phyloP scores from a whole-genome alignment of 2,797 vertebrate species.

The Peromyscus aztecus region DNA sequence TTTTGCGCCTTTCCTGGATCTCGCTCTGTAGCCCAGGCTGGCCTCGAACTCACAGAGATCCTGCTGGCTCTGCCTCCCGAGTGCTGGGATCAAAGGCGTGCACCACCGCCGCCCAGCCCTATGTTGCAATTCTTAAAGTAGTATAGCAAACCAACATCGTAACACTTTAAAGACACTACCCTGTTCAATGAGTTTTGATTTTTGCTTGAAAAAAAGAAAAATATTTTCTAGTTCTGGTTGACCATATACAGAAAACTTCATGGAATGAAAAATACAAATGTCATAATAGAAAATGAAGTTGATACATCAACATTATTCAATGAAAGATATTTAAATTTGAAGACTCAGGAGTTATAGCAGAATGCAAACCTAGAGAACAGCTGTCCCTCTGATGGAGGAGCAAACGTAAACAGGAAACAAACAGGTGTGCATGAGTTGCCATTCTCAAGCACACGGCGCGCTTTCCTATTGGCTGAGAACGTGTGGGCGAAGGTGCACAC shows the following conservation, averaged over 20 bases:
- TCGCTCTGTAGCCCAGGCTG: neutral
- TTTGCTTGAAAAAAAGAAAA: constrained; percentile 25
- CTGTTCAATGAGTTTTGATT: constrained; percentile 8
- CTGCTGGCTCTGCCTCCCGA: neutral
- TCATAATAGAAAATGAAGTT: constrained; percentile 42
- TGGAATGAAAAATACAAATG: constrained; percentile 21
- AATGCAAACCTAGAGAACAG: constrained; percentile 24
- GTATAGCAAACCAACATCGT: neutral
- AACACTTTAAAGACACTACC: constrained; percentile 16
- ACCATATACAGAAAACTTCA: constrained; percentile 47
- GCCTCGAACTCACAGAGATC: neutral
- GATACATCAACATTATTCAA: constrained; percentile 14
- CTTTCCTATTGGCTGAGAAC: neutral
- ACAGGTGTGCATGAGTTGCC: neutral
- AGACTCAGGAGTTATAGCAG: constrained; percentile 36
- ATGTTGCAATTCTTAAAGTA: neutral
- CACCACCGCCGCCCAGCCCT: rapidly evolving
- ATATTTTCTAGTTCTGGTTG: constrained; percentile 38
- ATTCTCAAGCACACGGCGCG: neutral
- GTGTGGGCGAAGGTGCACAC: neutral
- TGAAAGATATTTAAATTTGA: constrained; percentile 31
- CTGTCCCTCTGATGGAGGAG: neutral
- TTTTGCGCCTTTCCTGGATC: neutral
- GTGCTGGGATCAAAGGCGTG: neutral
- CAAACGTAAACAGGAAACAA: neutral